A percentile compares a stretch with the other conserved stretches of the same genome.
These are phyloP conservation scores for Ostrea denselamellosa DNA, from an alignment of 1,140 invertebrate genomes.

Conservation along the genomic window DNA sequence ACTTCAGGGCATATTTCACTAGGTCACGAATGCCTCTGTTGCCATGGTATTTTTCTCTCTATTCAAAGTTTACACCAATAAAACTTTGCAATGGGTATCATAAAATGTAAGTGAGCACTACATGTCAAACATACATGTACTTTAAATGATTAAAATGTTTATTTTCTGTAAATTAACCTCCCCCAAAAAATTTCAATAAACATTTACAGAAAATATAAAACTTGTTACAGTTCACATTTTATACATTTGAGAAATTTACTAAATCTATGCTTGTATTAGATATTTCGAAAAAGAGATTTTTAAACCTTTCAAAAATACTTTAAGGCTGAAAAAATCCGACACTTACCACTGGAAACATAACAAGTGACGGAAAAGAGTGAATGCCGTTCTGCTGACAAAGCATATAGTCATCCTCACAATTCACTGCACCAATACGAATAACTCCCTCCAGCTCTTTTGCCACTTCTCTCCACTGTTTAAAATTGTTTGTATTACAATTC, in stretches of 20 bases:
- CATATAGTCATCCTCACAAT: constrained; percentile 88
- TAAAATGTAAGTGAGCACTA: background rate
- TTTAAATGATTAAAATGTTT: background rate
- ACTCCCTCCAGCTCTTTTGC: constrained; percentile 86
- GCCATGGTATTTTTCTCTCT: constrained; percentile 79
- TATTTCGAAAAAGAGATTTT: background rate
- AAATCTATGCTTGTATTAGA: too few species aligned
- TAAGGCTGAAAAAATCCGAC: background rate
- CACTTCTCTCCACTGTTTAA: constrained; percentile 85
- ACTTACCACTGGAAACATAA: constrained; percentile 82
- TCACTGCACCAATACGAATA: constrained; percentile 88
- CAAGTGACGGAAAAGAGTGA: constrained; percentile 85
- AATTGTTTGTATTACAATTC: background rate
- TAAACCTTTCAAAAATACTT: background rate
- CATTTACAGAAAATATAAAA: background rate
- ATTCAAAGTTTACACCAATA: background rate
- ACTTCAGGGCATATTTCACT: constrained; percentile 78
- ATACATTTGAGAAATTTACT: background rate
- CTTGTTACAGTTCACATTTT: background rate
- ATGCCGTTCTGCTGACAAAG: constrained; percentile 85
- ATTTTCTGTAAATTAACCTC: background rate
- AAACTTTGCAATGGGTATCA: background rate
- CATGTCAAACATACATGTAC: background rate
- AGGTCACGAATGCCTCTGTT: constrained; percentile 75
- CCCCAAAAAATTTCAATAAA: too few species aligned